These are phyloP conservation scores for Watsonalla binaria DNA, from an alignment of 2,888 invertebrate genomes.

Conservation along the genomic window DNA sequence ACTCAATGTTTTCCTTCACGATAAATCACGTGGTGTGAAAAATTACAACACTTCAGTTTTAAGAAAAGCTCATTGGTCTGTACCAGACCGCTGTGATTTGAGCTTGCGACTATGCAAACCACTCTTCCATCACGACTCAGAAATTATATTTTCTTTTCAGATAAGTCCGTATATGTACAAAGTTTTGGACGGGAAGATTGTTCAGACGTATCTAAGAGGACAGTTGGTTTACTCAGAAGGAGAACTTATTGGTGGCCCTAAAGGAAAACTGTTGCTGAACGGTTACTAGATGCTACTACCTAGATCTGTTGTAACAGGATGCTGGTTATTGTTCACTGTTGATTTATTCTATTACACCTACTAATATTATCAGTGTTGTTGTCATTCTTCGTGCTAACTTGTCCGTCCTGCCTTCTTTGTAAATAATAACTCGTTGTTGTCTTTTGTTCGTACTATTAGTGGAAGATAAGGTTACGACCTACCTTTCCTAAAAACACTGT, in stretches of 20 bases:
- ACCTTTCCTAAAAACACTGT: too few relatives aligned
- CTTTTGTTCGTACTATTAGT: too few relatives aligned
- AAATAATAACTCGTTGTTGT: background rate
- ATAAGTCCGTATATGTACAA: conserved; percentile 81
- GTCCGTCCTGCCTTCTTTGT: background rate
- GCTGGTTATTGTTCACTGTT: background rate
- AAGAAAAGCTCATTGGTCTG: too few relatives aligned
- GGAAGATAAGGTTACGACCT: too few relatives aligned
- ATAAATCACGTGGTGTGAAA: too few relatives aligned
- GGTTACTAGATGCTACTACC: conserved; percentile 13
- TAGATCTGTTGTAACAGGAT: background rate
- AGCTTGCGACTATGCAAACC: background rate
- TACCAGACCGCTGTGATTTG: too few relatives aligned
- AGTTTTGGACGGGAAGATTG: conserved; percentile 77
- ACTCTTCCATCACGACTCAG: background rate
- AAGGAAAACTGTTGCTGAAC: conserved; percentile 61
- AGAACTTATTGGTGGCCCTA: conserved; percentile 43
- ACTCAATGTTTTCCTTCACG: too few relatives aligned
- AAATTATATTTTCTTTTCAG: conserved; percentile 46
- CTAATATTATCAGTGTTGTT: too few relatives aligned
- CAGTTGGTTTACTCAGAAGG: conserved; percentile 74
- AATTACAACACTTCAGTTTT: too few relatives aligned
- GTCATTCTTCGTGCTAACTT: background rate
- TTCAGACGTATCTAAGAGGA: conserved; percentile 81
- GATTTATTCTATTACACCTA: background rate